Conservation (phyloP, 2,797 vertebrate species). For the Phyllotis vaccarum region DNA sequence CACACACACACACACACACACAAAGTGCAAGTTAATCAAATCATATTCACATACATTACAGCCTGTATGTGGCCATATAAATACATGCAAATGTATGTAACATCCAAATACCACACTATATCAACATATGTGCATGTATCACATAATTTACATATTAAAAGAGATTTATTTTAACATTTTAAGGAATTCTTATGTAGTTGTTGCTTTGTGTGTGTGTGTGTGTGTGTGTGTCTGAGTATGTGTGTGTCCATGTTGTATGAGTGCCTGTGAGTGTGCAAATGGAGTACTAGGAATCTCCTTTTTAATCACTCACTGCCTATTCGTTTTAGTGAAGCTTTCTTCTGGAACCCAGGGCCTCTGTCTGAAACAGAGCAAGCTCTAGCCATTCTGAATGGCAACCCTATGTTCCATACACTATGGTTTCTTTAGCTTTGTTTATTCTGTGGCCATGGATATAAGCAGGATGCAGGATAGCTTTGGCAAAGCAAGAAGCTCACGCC, state of each 20-base stretch:
- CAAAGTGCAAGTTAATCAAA: background rate
- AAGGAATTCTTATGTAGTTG: background rate
- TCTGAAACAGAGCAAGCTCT: background rate
- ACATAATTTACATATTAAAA: background rate
- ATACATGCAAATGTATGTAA: background rate
- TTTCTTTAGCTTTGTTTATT: background rate
- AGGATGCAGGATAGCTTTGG: background rate
- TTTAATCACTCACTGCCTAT: background rate
- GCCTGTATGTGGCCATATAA: background rate
- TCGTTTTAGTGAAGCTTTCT: background rate
- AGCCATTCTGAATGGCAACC: background rate
- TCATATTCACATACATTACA: background rate
- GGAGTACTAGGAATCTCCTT: background rate
- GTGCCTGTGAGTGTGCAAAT: background rate
- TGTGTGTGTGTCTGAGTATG: accelerated
- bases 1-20: background rate
- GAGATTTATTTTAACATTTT: background rate
- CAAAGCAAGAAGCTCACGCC: background rate
- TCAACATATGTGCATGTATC: background rate
- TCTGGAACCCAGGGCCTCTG: background rate
- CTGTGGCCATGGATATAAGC: background rate
- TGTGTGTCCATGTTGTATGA: background rate
- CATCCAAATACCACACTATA: background rate
- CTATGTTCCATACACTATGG: background rate
- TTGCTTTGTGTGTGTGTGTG: background rate